phyloP scores from a whole-genome alignment of 2,113 vertebrate genomes.

The Thalassarche chlororhynchos region DNA sequence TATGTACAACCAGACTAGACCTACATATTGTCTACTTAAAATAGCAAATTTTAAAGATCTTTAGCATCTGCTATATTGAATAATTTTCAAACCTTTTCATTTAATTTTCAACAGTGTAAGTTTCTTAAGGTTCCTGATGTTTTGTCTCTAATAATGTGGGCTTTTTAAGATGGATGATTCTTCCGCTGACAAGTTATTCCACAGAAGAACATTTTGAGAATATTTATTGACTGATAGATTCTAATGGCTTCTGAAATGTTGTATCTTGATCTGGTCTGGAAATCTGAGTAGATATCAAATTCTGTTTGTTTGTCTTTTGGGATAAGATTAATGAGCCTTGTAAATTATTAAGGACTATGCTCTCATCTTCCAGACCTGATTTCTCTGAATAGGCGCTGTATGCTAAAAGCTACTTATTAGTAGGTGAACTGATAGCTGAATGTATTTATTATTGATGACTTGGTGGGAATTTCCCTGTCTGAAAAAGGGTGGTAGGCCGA shows the following conservation, averaged over 20 bases:
- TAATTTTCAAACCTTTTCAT: neutral
- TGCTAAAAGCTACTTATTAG: neutral
- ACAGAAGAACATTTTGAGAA: neutral
- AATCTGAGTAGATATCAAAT: neutral
- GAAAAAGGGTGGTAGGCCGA: neutral
- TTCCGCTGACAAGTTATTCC: neutral
- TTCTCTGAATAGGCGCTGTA: neutral
- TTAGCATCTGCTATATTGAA: neutral
- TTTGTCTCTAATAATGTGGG: neutral
- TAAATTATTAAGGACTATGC: constrained; percentile 37
- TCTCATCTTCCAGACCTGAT: neutral
- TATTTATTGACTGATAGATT: neutral
- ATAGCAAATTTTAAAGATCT: neutral
- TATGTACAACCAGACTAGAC: neutral
- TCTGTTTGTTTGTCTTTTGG: constrained; percentile 13
- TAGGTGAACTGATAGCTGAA: constrained; percentile 4
- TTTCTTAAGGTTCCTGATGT: neutral
- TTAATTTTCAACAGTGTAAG: neutral
- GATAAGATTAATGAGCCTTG: neutral
- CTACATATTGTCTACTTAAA: neutral
- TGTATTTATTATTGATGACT: constrained; percentile 26
- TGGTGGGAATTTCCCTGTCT: neutral
- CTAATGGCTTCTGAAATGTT: neutral
- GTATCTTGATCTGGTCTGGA: neutral
- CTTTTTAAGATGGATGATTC: neutral